phyloP scores from a whole-genome alignment of 2,888 invertebrate species.

The Dicyrtomina minuta region DNA sequence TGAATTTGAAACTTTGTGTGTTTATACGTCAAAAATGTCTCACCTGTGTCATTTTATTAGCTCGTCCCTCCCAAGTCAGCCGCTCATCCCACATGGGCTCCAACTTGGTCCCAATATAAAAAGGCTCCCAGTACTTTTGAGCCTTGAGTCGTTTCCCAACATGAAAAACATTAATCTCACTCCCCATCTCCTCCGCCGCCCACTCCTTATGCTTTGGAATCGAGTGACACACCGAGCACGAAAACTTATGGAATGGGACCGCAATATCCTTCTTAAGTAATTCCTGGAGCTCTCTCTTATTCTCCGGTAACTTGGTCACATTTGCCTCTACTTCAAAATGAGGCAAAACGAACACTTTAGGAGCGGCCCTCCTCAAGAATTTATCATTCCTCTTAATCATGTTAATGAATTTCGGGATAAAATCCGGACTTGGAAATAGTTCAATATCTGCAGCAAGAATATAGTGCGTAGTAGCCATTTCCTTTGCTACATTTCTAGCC shows the following conservation, averaged over 20 bases:
- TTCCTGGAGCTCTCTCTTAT: slow-evolving; percentile 67
- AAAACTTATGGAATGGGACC: slow-evolving; percentile 86
- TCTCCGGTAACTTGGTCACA: slow-evolving; percentile 74
- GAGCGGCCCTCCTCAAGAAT: no score
- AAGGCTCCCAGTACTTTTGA: slow-evolving; percentile 96
- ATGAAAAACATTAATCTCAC: no score
- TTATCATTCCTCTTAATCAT: slow-evolving; percentile 72
- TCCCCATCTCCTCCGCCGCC: no score
- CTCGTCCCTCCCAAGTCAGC: no score
- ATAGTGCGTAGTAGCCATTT: no score
- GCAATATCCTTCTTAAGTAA: slow-evolving; percentile 76
- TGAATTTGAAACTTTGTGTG: no score
- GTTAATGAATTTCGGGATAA: slow-evolving; percentile 75
- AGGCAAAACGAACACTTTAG: slow-evolving; percentile 80
- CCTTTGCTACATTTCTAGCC: slow-evolving; percentile 85
- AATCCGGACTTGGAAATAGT: slow-evolving; percentile 80
- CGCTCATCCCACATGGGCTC: slow-evolving; percentile 88
- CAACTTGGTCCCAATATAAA: no score
- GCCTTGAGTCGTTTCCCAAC: no score
- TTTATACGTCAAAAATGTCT: no score
- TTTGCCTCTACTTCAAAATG: slow-evolving; percentile 87
- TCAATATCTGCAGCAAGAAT: slow-evolving; percentile 87
- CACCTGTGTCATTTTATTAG: slow-evolving; percentile 95
- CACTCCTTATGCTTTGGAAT: slow-evolving; percentile 33
- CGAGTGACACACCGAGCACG: slow-evolving; percentile 83